Base-by-base conservation (phyloP, 2,888 invertebrate species). In the Gandaritis pyraliata region DNA sequence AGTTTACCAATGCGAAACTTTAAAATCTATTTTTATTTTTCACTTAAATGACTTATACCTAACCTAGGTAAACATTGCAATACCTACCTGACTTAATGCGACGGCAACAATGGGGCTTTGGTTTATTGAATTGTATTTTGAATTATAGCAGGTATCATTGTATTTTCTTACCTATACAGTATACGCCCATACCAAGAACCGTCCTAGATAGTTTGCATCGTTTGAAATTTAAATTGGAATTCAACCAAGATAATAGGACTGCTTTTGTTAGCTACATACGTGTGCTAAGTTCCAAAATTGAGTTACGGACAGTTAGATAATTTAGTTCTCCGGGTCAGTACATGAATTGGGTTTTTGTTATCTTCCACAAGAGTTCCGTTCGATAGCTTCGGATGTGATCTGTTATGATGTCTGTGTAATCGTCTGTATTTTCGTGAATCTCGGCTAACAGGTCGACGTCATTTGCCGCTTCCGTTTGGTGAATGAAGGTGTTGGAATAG, bases 291-390 rank as follows among this genome's bases (percentile, higher is more conserved):
- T 68, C 72, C 64, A 74, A 80, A 85, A 83, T 85, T 81, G 74
- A 79, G 78, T 79, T 78, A 77, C 76, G 72, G 77, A 83, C 87
- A 87, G 87, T 86, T 87, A 86, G 82, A 83, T 85, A 80, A 86
- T 85, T 85, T 83, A 70, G 73, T 79, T 77, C 70, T 75, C 66
- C 74, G 73, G 80, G 83, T 83, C 83, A 78, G 74, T 71, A 69
- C 76, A 75, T 80, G 78, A 82, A 76, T 81, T 74, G 74, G 75
- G 75, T 83, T 83, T 85, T 85, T 85, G 80, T 81, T 75, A 72
- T 65, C 69, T 30, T 29, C 47, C 36, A 67, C 69, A 63, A 67
- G 70, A 79, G 74, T 81, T 83, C 83, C 83, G 86, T 84, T 85
- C 72, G 76, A 75, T 76, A 72, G 69, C 69, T 71, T 70, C 76